Conservation (phyloP, 2,113 vertebrate genomes). For the Collichthys lucidus region DNA sequence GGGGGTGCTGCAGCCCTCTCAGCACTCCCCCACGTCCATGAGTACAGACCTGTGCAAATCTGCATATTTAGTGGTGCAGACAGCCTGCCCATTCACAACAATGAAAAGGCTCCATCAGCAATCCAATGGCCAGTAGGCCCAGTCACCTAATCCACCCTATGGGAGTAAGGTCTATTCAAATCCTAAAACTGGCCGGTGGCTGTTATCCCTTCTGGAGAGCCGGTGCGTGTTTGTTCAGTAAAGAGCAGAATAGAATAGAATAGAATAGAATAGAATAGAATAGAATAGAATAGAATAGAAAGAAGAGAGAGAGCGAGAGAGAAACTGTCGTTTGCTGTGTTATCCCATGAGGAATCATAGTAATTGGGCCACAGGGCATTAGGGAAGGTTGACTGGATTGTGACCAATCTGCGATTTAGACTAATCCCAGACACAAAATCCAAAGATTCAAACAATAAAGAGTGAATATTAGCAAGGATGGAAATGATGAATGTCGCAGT, state of each 20-base stretch:
- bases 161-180: conserved; percentile 73
- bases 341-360: conserved; percentile 54
- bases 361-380: conserved; percentile 70
- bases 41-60: conserved; percentile 44
- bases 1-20: too few species aligned
- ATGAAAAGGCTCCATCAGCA: conserved; percentile 84
- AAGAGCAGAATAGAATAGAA: conserved; percentile 43
- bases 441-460: background rate
- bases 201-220: conserved; percentile 67
- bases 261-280: conserved; percentile 3
- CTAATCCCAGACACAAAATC: conserved; percentile 42
- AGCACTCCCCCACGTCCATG: too few species aligned
- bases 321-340: conserved; percentile 49
- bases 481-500: background rate
- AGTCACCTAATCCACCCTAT: conserved; percentile 78
- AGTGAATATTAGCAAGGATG: background rate
- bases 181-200: conserved; percentile 63
- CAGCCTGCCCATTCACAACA: conserved; percentile 74
- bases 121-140: conserved; percentile 64
- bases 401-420: conserved; percentile 50
- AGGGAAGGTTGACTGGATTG: conserved; percentile 48
- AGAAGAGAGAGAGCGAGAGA: conserved; percentile 29
- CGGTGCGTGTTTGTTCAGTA: conserved; percentile 54
- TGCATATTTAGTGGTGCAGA: conserved; percentile 53
- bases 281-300: conserved; percentile 3